phyloP scores from a whole-genome alignment of 2,113 vertebrate genomes.

The Buteo buteo region DNA sequence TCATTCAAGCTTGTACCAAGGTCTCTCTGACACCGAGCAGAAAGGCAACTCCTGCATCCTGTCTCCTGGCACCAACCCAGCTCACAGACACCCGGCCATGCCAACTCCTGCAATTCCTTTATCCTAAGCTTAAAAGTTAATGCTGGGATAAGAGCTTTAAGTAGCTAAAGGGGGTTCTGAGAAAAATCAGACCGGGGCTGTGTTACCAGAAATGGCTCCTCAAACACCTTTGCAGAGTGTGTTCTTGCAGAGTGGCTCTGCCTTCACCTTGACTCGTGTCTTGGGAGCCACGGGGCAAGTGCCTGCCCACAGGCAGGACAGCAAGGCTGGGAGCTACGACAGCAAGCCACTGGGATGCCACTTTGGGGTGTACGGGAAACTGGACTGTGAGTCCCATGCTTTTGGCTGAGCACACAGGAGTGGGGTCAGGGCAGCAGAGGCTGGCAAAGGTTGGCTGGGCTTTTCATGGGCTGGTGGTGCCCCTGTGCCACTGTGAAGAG shows the following conservation, averaged over 20 bases:
- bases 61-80: constrained; percentile 22
- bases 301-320: background rate
- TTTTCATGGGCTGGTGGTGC: background rate
- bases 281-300: background rate
- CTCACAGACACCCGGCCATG: background rate
- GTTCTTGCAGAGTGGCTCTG: background rate
- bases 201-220: background rate
- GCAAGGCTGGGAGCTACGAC: background rate
- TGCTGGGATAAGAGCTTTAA: constrained; percentile 31
- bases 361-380: background rate
- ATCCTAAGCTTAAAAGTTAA: constrained; percentile 38
- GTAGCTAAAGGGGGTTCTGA: constrained; percentile 24
- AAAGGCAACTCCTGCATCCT: background rate
- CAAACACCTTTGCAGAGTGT: background rate
- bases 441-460: background rate
- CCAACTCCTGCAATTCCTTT: constrained; percentile 7
- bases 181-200: background rate
- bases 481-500: background rate
- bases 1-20: background rate
- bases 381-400: background rate
- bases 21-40: background rate
- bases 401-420: background rate
- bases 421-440: background rate
- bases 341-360: too few relatives aligned
- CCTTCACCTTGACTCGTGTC: background rate